These are phyloP conservation scores for Willisornis vidua DNA, from an alignment of 2,113 vertebrate genomes.

Conservation along the genomic window DNA sequence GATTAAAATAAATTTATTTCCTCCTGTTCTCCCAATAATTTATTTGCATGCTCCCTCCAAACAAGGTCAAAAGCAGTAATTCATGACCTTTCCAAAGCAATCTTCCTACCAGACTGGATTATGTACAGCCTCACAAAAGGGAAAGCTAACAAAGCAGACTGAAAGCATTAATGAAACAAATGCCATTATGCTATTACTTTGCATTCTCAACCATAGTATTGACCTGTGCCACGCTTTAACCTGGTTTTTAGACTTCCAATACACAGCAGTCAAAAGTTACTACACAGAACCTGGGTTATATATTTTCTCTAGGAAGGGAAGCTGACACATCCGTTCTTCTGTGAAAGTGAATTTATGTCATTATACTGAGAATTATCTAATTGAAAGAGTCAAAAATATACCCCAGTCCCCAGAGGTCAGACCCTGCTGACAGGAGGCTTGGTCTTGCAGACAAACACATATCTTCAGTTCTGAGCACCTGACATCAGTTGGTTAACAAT, in stretches of 20 bases:
- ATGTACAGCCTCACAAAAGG: conserved; percentile 2
- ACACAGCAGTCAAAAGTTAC: background rate
- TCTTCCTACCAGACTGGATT: conserved; percentile 21
- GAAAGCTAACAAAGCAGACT: conserved; percentile 17
- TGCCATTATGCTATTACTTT: background rate
- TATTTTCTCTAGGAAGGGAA: background rate
- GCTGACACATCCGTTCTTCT: background rate
- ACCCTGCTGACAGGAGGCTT: rapidly evolving
- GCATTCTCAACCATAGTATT: background rate
- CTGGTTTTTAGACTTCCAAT: background rate
- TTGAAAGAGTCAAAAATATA: background rate
- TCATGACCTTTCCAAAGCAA: conserved; percentile 22
- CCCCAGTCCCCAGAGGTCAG: background rate
- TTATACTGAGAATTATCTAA: background rate
- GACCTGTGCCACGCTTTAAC: background rate
- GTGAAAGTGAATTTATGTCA: background rate
- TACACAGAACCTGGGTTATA: rapidly evolving
- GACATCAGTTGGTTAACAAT: background rate
- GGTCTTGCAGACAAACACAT: rapidly evolving
- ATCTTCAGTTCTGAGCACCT: background rate
- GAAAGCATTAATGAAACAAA: conserved; percentile 6
- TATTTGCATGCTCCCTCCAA: background rate
- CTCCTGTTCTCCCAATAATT: background rate
- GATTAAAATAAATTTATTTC: background rate
- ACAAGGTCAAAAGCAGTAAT: conserved; percentile 37